phyloP scores from a whole-genome alignment of 2,113 vertebrate species.

The Gavialis gangeticus region DNA sequence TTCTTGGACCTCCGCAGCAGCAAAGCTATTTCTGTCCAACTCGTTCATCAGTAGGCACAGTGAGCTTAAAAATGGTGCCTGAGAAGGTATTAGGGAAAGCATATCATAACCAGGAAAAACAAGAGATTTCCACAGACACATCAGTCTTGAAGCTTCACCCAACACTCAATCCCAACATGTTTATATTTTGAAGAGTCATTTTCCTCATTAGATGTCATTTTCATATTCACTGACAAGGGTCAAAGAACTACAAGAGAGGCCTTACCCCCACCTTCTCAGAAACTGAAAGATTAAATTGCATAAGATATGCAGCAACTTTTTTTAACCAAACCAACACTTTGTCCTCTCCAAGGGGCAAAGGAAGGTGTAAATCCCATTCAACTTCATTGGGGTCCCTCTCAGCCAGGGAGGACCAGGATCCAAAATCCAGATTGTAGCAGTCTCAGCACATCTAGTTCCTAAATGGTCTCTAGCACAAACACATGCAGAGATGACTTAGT shows the following conservation, averaged over 20 bases:
- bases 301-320: too few relatives aligned
- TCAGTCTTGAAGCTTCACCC: neutral
- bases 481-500: too few relatives aligned
- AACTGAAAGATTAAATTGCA: neutral
- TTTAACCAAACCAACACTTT: too few relatives aligned
- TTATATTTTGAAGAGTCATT: neutral
- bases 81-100: neutral
- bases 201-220: too few relatives aligned
- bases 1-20: neutral
- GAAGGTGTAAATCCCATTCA: too few relatives aligned
- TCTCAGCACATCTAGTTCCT: too few relatives aligned
- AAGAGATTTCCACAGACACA: neutral
- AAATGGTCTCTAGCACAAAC: too few relatives aligned
- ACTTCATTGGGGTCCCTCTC: too few relatives aligned
- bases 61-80: neutral
- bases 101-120: neutral
- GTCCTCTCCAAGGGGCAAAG: too few relatives aligned
- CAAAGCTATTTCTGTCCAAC: neutral
- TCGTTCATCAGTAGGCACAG: neutral
- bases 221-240: neutral
- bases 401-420: too few relatives aligned
- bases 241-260: neutral
- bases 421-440: too few relatives aligned
- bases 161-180: neutral
- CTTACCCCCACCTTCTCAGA: neutral